These are phyloP conservation scores for Drosophila saltans DNA, from an alignment of 1,140 invertebrate genomes.

Conservation along the genomic window DNA sequence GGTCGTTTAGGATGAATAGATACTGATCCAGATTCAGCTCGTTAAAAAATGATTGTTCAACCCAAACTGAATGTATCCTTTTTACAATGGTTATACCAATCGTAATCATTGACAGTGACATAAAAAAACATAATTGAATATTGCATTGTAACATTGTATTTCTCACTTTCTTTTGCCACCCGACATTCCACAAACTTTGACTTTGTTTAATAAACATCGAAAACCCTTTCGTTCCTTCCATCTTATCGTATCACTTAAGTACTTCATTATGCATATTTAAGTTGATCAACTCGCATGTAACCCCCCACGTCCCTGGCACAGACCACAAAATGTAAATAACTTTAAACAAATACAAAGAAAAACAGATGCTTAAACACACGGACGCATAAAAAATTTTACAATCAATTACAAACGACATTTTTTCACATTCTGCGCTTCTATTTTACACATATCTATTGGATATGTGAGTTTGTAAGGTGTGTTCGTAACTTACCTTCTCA, in stretches of 20 bases:
- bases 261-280: constrained; percentile 70
- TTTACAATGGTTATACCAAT: too few species aligned
- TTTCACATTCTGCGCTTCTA: not conserved
- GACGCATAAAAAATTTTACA: constrained; percentile 40
- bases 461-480: not conserved
- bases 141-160: too few species aligned
- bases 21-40: too few species aligned
- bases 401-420: constrained; percentile 73
- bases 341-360: constrained; percentile 15
- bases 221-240: not conserved
- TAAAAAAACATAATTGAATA: too few species aligned
- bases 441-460: constrained; percentile 17
- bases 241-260: not conserved
- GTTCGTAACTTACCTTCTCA: constrained; percentile 89
- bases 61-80: too few species aligned
- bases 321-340: constrained; percentile 51
- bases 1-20: too few species aligned
- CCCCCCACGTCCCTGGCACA: constrained; percentile 5
- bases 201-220: constrained; percentile 32
- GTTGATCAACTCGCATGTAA: constrained; percentile 19
- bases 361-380: constrained; percentile 14
- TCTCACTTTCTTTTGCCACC: not conserved
- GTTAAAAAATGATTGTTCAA: too few species aligned
- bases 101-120: too few species aligned
- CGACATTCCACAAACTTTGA: constrained; percentile 41